Conservation (phyloP, 2,888 invertebrate species). For the Oxycera nigricornis region DNA sequence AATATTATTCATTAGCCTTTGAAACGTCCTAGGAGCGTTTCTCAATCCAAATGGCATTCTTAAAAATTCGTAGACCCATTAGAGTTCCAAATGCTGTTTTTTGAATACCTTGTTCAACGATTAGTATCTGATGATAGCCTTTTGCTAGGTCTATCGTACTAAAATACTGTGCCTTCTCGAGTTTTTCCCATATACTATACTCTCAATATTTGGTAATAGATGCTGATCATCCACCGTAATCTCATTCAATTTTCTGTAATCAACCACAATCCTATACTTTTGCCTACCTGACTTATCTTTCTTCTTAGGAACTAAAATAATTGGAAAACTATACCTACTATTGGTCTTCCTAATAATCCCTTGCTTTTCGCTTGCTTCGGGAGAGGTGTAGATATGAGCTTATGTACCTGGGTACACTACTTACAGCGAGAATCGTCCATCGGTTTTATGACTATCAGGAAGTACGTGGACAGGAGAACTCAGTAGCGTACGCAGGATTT, state of each 20-base stretch:
- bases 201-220: constrained; percentile 45
- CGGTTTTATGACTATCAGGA: no score
- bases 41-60: constrained; percentile 44
- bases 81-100: constrained; percentile 45
- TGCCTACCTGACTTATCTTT: constrained; percentile 42
- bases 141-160: constrained; percentile 44
- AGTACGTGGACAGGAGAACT: no score
- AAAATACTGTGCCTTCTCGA: constrained; percentile 44
- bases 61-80: constrained; percentile 29
- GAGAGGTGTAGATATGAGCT: no score
- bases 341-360: background rate
- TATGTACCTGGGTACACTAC: no score
- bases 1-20: constrained; percentile 43
- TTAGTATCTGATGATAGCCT: constrained; percentile 41
- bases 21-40: constrained; percentile 44
- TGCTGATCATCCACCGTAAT: constrained; percentile 45
- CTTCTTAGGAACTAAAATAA: constrained; percentile 45
- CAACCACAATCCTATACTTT: constrained; percentile 45
- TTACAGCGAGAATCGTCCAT: no score
- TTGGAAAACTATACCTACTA: constrained; percentile 41
- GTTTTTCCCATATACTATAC: constrained; percentile 43
- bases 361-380: background rate
- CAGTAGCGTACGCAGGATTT: no score
- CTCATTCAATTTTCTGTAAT: constrained; percentile 46
- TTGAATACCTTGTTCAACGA: constrained; percentile 44